Base-by-base conservation (phyloP, 2,888 invertebrate genomes). In the Proisotoma minuta region DNA sequence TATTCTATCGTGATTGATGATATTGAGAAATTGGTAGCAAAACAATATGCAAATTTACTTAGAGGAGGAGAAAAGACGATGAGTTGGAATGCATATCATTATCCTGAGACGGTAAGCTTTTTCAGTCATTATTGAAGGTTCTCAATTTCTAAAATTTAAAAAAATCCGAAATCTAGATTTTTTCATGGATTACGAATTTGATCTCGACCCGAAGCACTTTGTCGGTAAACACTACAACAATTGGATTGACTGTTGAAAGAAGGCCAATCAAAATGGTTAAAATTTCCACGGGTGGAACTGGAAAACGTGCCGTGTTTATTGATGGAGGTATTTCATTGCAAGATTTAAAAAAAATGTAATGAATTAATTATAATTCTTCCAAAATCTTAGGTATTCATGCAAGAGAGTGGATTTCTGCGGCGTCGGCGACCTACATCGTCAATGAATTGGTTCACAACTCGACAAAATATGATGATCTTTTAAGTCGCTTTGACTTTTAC, bases 1-100 rank as follows among this genome's bases (percentile, higher is more conserved):
- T 59, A 59, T 22, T 57, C 57, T 24, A 62, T 66, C 43, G 50
- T 62, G 5, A 66, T 66, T 43, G 60, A 66, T 24, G 62, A 66
- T 53, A 57, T 66, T 1, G 59, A 62, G 49, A 57, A 62, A 48
- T 43, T 65, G 20, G 65, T 62, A 1, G 22, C 50, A 20, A 61
- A 53, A 20, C 65, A 65, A 34, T 61, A 65, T 23, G 51, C 54
- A 26, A 54, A 20, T 24, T 23, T 65, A 10, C 48, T 62, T 3
- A 20, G 47, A 10, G 1, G n/a, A 3, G n/a, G 56, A 22, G 34
- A 57, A 27, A 52, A 26, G 5, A 60, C 59, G 40, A 66, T 66
- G 66, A 57, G 57, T 23, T 66, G 62, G 66, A 59, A 56, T 18
- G 66, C 56, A 23, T 66, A 66, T 47, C 66, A 66, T 43, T 66